Conservation (phyloP, 2,113 vertebrate species). For the Nibea albiflora region DNA sequence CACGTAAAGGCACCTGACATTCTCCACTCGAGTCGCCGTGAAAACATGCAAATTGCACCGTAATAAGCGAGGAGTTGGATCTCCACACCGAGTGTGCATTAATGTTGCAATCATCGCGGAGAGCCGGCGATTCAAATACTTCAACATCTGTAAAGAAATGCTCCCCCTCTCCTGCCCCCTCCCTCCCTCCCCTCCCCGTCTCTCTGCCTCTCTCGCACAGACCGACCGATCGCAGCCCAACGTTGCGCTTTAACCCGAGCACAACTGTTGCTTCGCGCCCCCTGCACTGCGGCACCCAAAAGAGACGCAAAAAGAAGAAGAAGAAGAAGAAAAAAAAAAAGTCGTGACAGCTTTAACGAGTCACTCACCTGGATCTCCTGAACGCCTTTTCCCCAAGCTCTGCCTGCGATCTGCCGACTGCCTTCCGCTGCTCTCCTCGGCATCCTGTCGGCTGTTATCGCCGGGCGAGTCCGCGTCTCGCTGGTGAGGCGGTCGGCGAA, state of each 20-base stretch:
- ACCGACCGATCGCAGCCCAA: not conserved
- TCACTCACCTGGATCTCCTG: slow-evolving; percentile 72
- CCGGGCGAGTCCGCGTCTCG: slow-evolving; percentile 79
- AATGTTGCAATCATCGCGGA: not conserved
- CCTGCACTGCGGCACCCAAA: slow-evolving; percentile 19
- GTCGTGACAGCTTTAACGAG: not conserved
- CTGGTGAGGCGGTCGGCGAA: slow-evolving; percentile 83
- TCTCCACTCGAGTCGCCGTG: too few relatives aligned
- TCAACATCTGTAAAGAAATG: too few relatives aligned
- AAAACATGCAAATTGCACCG: not conserved
- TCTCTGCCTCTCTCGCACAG: not conserved
- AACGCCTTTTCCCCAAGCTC: slow-evolving; percentile 84
- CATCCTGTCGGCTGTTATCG: slow-evolving; percentile 66
- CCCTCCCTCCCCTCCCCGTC: too few relatives aligned
- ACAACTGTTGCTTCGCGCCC: slow-evolving; percentile 15
- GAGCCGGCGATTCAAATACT: not conserved
- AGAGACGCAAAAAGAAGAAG: not conserved
- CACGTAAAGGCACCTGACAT: slow-evolving; percentile 44
- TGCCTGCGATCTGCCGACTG: not conserved
- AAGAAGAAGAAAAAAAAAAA: not conserved
- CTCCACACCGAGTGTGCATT: too few relatives aligned
- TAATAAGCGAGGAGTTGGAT: not conserved
- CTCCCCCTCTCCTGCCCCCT: not conserved
- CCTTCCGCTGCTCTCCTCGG: not conserved
- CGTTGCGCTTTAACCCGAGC: not conserved